phyloP scores from a whole-genome alignment of 2,888 invertebrate genomes.

The Limnephilus marmoratus region DNA sequence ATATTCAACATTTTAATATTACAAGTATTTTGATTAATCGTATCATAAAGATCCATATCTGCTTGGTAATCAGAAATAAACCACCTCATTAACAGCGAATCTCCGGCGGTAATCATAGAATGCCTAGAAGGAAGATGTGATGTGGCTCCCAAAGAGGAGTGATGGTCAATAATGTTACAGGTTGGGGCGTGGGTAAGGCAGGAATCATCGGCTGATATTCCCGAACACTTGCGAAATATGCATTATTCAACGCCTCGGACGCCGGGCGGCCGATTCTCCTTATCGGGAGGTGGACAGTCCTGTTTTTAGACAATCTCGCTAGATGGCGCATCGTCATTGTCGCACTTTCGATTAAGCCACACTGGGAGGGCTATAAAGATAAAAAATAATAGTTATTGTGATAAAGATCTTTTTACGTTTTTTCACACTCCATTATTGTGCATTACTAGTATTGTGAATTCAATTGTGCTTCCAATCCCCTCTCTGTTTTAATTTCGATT shows the following conservation, averaged over 20 bases:
- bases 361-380: neutral
- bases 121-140: neutral
- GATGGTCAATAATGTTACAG: neutral
- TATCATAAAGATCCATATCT: neutral
- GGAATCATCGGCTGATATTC: neutral
- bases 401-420: neutral
- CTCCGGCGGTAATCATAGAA: neutral
- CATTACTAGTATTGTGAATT: too few species aligned
- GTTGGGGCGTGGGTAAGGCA: neutral
- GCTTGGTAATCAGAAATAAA: neutral
- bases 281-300: neutral
- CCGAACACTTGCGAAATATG: neutral
- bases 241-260: neutral
- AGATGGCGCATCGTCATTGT: neutral
- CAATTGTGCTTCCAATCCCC: too few species aligned
- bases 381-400: neutral
- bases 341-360: neutral
- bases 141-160: neutral
- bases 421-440: neutral
- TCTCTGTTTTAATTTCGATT: too few species aligned
- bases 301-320: neutral
- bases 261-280: neutral
- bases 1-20: neutral
- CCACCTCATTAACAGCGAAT: neutral
- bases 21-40: neutral